phyloP scores from a whole-genome alignment of 1,140 invertebrate species.

The Apis cerana region DNA sequence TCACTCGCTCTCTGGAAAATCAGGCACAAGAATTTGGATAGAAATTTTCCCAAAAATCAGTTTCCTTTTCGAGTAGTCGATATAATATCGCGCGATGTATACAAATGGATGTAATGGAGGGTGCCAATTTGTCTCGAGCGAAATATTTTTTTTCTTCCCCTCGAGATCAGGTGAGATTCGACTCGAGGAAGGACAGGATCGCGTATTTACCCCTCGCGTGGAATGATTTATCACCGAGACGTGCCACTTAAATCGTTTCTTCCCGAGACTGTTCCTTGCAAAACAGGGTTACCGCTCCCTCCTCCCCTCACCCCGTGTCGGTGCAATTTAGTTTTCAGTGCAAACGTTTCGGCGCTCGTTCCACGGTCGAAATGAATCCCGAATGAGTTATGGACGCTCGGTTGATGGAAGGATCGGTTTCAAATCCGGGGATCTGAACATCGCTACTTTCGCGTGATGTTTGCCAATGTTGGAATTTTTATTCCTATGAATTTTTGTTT shows the following conservation, averaged over 20 bases:
- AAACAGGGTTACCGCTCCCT: background rate
- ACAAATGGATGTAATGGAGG: too few species aligned
- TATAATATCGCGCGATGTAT: too few species aligned
- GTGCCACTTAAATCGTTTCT: constrained; percentile 6
- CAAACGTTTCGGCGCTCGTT: too few species aligned
- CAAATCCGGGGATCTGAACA: too few species aligned
- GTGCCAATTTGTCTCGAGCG: constrained; percentile 24
- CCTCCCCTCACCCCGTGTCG: background rate
- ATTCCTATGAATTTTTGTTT: background rate
- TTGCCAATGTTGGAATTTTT: background rate
- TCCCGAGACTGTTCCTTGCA: background rate
- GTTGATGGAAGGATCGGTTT: background rate
- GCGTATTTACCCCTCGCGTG: background rate
- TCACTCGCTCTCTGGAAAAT: too few species aligned
- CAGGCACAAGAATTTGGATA: too few species aligned
- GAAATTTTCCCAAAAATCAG: too few species aligned
- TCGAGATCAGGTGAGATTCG: constrained; percentile 5
- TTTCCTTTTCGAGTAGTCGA: too few species aligned
- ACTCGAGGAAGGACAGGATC: background rate
- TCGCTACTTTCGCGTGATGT: background rate
- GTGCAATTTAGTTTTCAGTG: constrained; percentile 17
- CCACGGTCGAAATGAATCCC: background rate
- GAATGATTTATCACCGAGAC: constrained; percentile 35
- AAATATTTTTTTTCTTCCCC: background rate
- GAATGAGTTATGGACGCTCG: background rate